Conservation (phyloP, 1,140 invertebrate species). For the Drosophila nasuta region DNA sequence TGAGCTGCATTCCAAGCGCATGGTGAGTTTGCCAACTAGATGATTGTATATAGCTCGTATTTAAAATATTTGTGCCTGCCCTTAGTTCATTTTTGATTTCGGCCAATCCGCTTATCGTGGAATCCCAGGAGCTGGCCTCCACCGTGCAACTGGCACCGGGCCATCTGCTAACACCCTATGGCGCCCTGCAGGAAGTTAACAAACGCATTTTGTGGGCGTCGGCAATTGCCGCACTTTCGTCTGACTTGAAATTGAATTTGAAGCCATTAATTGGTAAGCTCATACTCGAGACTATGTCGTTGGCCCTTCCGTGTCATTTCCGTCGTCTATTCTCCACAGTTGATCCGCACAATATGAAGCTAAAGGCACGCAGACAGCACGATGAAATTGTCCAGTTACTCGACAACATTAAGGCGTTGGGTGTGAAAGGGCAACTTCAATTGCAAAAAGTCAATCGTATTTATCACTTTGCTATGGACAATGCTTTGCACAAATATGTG, state of each 20-base stretch:
- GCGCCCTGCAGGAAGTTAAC: slow-evolving; percentile 79
- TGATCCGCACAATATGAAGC: slow-evolving; percentile 67
- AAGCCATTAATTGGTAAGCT: slow-evolving; percentile 78
- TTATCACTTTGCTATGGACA: slow-evolving; percentile 67
- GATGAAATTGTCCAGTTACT: slow-evolving; percentile 72
- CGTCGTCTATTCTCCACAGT: slow-evolving; percentile 49
- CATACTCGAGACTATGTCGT: slow-evolving; percentile 18
- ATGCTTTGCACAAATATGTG: slow-evolving; percentile 71
- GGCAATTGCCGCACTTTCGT: slow-evolving; percentile 73
- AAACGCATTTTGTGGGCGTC: slow-evolving; percentile 84
- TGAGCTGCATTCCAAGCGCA: slow-evolving; percentile 57
- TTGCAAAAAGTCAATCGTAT: slow-evolving; percentile 67
- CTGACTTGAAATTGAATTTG: slow-evolving; percentile 81
- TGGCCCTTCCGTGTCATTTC: slow-evolving; percentile 52
- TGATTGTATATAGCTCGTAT: not conserved
- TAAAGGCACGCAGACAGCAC: slow-evolving; percentile 61
- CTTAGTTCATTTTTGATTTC: slow-evolving; percentile 66
- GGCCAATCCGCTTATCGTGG: slow-evolving; percentile 81
- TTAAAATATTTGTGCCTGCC: slow-evolving; percentile 19
- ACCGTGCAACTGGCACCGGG: slow-evolving; percentile 78
- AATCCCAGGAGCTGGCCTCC: slow-evolving; percentile 74
- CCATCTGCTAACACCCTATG: slow-evolving; percentile 71
- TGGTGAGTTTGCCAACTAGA: slow-evolving; percentile 49
- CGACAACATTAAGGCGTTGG: slow-evolving; percentile 69
- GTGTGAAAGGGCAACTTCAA: slow-evolving; percentile 54